Evolutionary conservation across 2,888 invertebrate genomes (phyloP), one percentile per base, ranked within the genome.

Genomic region (Cosmia pyralina): DNA sequence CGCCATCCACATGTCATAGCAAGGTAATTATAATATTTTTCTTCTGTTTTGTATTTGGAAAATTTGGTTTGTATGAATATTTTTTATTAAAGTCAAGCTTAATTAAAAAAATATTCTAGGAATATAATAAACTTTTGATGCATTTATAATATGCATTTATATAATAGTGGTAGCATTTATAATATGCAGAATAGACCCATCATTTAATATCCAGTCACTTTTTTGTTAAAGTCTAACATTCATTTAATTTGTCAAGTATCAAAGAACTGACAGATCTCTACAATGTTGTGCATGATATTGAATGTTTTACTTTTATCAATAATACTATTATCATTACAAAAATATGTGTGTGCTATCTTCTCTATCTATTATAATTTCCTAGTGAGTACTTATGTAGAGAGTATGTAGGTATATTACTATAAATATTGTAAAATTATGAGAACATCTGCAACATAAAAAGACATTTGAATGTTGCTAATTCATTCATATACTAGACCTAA

Each of bases 1-100:
- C 91, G 95, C 48, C 94, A 96, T 83, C 96, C 96, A 60, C 97
- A 97, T 90, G 96, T 97, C 41, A 97, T 97, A 83, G 97, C 97
- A 75, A 97, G 97, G 97, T 97, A 95, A 89, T 72, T 80, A 38
- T 13, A 65, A 13, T 34, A 41, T 15, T 55, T 58, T 72, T n/a
- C 46, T 59, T 52, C 5, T 50, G 5, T 72, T 46, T 77, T 80
- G n/a, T 50, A 5, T 10, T 48, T 38, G 28, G 41, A 48, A 77
- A 10, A 72, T 75, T 73, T 69, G 34, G 22, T 77, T 46, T 64
- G 53, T 55, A 60, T 46, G 11, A 58, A 62, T 68, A 10, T 63
- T 50, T 75, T 19, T 74, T 17, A 50, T 55, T 50, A 34, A 15
- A 58, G 28, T 70, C n/a, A n/a, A n/a, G n/a, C 28, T 69, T 28